Percentiles rank a stretch among this genome's conserved stretches.
These are phyloP conservation scores for Thaumatotibia leucotreta DNA, from an alignment of 1,140 invertebrate genomes.

Conservation along the genomic window DNA sequence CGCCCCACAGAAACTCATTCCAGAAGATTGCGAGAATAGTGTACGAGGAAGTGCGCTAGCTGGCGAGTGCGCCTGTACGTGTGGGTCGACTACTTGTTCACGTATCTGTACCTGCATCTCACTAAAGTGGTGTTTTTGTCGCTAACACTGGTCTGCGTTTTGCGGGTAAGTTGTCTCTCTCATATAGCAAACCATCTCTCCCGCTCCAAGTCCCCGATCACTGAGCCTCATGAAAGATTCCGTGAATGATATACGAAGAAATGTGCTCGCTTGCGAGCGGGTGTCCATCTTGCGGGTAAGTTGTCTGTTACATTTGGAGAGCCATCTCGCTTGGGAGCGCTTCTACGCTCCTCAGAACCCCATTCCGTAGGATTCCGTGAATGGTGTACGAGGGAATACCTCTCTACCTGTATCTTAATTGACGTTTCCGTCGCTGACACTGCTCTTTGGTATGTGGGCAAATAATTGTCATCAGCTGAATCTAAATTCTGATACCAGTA, in stretches of 20 bases:
- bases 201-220: too few species aligned
- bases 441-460: conserved; percentile 87
- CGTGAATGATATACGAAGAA: too few species aligned
- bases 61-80: conserved; percentile 1
- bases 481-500: too few species aligned
- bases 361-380: too few species aligned
- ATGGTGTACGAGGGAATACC: too few species aligned
- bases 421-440: conserved; percentile 84
- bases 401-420: conserved; percentile 94
- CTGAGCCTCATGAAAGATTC: too few species aligned
- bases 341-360: too few species aligned
- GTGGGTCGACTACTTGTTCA: conserved; percentile 79
- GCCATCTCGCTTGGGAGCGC: conserved; percentile 29
- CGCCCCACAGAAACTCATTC: conserved; percentile 36
- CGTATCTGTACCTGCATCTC: conserved; percentile 94
- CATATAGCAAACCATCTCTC: too few species aligned
- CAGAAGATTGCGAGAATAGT: conserved; percentile 34
- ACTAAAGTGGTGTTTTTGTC: conserved; percentile 90
- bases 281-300: too few species aligned
- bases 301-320: too few species aligned
- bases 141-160: conserved; percentile 85
- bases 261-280: too few species aligned
- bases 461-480: too few species aligned
- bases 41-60: conserved; percentile 15
- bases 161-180: conserved; percentile 81